These are phyloP conservation scores for Phoebastria nigripes DNA, from an alignment of 2,797 vertebrate genomes.

Conservation along the genomic window DNA sequence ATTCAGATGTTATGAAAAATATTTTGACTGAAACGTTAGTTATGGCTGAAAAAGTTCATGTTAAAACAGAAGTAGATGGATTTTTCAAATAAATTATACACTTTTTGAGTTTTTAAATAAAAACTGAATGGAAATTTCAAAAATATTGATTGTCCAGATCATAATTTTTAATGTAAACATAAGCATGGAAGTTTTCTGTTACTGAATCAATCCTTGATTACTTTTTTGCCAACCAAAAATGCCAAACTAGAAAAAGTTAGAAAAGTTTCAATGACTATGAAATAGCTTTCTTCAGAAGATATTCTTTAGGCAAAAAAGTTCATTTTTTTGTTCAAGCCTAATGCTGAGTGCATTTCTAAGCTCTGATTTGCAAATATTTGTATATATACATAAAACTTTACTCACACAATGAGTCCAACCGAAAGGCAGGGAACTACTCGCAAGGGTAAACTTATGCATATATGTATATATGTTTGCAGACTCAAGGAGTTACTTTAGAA, in stretches of 20 bases:
- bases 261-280: not conserved
- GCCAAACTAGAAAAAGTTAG: not conserved
- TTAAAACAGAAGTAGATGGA: not conserved
- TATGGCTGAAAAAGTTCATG: not conserved
- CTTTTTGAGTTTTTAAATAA: not conserved
- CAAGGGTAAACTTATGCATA: not conserved
- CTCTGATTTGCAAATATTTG: not conserved
- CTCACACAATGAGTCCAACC: not conserved
- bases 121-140: not conserved
- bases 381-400: not conserved
- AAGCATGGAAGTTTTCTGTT: not conserved
- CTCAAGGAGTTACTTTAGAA: not conserved
- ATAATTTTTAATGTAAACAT: not conserved
- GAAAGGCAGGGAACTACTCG: not conserved
- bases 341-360: not conserved
- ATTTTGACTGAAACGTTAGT: not conserved
- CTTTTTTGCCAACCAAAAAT: not conserved
- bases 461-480: not conserved
- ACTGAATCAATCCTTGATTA: not conserved
- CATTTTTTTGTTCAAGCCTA: not conserved
- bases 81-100: not conserved
- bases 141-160: not conserved
- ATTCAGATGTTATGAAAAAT: not conserved
- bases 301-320: not conserved
- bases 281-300: not conserved